Evolutionary conservation across 2,113 vertebrate genomes (phyloP).

Genomic region (Tympanuchus pallidicinctus): DNA sequence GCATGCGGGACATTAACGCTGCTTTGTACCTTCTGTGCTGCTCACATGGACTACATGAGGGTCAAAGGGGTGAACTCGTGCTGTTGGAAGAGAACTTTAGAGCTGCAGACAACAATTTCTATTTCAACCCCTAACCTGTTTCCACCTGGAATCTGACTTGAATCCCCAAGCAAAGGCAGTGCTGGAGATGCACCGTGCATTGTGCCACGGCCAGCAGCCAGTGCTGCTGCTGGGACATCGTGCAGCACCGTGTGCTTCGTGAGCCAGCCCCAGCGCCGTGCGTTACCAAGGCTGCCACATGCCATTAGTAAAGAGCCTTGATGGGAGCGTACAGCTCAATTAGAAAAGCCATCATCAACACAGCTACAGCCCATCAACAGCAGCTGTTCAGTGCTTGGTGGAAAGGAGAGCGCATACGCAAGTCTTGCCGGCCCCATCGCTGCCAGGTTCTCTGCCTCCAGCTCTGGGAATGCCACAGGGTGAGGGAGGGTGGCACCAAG

Average conservation of each 20-base stretch:
- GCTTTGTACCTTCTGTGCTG: neutral
- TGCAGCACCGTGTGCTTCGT: neutral
- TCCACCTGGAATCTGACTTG: neutral
- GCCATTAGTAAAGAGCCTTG: neutral
- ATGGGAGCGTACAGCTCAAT: neutral
- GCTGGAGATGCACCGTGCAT: neutral
- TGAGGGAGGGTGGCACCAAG: neutral
- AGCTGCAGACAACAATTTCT: neutral
- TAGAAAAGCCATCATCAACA: neutral
- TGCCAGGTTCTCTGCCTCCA: neutral
- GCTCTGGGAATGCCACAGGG: neutral
- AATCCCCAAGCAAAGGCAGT: neutral
- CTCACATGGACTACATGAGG: neutral
- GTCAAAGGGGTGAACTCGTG: neutral
- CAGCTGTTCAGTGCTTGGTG: neutral
- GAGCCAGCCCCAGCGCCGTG: neutral
- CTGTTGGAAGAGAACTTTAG: neutral
- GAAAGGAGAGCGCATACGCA: neutral
- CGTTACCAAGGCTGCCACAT: neutral
- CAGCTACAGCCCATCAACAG: constrained; percentile 24
- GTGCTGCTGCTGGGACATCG: neutral
- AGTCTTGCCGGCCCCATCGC: neutral
- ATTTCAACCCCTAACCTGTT: neutral
- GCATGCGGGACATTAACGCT: neutral
- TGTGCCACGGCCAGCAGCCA: neutral